Conservation (phyloP, 2,888 invertebrate genomes). For the Chymomyza procnemis region DNA sequence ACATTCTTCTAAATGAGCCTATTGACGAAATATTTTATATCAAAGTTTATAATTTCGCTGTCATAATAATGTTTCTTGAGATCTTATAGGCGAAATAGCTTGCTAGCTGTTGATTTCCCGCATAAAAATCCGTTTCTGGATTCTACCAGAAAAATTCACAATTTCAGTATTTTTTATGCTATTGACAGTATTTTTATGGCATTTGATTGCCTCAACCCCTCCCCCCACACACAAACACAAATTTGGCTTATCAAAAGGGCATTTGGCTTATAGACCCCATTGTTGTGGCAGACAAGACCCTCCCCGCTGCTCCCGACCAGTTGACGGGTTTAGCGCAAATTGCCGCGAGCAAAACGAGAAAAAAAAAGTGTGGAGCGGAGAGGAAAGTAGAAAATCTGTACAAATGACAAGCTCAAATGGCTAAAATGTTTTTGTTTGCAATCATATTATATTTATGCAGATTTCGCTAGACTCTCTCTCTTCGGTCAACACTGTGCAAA, state of each 20-base stretch:
- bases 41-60: too few species aligned
- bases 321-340: neutral
- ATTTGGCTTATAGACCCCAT: neutral
- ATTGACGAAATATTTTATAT: too few species aligned
- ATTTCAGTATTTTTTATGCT: neutral
- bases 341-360: slow-evolving; percentile 18
- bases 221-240: too few species aligned
- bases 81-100: too few species aligned
- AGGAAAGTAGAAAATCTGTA: slow-evolving; percentile 28
- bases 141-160: too few species aligned
- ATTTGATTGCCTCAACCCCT: neutral
- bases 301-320: too few species aligned
- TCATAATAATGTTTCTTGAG: too few species aligned
- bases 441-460: slow-evolving; percentile 73
- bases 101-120: too few species aligned
- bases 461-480: neutral
- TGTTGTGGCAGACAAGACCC: neutral
- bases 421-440: slow-evolving; percentile 69
- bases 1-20: too few species aligned
- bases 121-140: too few species aligned
- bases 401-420: slow-evolving; percentile 67
- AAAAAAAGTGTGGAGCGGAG: neutral
- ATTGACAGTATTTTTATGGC: neutral
- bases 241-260: neutral
- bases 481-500: neutral